These are phyloP conservation scores for Trichogramma pretiosum DNA, from an alignment of 1,140 invertebrate species.

Conservation along the genomic window DNA sequence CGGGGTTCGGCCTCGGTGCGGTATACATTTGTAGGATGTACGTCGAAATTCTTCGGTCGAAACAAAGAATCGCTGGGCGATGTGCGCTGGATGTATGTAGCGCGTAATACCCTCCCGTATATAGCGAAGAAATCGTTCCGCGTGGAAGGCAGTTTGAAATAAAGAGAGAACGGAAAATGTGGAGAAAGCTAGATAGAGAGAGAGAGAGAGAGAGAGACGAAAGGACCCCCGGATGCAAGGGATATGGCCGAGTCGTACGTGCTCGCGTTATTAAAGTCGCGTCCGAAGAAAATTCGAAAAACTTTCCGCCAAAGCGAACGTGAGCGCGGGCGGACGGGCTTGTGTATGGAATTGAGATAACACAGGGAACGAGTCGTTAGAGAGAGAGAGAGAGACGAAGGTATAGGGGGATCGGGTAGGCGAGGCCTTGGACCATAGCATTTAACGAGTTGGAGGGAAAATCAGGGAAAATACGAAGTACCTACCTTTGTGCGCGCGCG, in stretches of 20 bases:
- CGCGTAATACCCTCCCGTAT: too few species aligned
- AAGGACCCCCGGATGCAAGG: conserved; percentile 14
- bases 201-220: conserved; percentile 7
- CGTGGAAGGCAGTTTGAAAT: conserved; percentile 24
- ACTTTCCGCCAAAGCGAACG: too few species aligned
- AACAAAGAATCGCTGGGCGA: too few species aligned
- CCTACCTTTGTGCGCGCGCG: too few species aligned
- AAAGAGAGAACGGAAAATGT: conserved; percentile 15
- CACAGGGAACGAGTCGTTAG: conserved; percentile 23
- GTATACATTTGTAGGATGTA: too few species aligned
- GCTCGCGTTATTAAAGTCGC: conserved; percentile 34
- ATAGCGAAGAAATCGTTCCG: too few species aligned
- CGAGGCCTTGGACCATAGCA: background rate
- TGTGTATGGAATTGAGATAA: too few species aligned
- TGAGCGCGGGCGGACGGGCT: too few species aligned
- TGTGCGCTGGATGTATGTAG: too few species aligned
- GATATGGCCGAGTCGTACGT: conserved; percentile 29
- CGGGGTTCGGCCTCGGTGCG: too few species aligned
- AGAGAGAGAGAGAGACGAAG: background rate
- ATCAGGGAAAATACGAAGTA: background rate
- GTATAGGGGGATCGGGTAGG: background rate
- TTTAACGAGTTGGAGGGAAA: conserved; percentile 10
- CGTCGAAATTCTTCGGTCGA: too few species aligned
- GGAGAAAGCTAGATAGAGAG: background rate
- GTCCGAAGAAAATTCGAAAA: conserved; percentile 8